Evolutionary conservation across 1,140 invertebrate species (phyloP).

Genomic region (Listronotus oregonensis): DNA sequence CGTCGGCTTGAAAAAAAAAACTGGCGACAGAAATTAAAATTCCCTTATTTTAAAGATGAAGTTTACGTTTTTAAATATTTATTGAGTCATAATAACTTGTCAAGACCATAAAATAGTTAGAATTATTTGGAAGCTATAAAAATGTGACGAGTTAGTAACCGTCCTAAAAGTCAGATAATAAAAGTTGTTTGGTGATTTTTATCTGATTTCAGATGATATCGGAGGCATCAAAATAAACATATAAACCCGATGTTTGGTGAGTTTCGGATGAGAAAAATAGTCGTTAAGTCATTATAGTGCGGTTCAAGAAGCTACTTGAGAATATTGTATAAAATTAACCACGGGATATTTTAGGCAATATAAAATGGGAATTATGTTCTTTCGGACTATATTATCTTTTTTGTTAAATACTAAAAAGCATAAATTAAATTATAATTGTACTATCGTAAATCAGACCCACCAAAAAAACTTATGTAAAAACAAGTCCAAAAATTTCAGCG

Average conservation of each 20-base stretch:
- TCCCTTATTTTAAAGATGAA: conserved; percentile 42
- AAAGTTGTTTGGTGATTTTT: conserved; percentile 10
- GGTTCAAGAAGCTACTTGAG: no score
- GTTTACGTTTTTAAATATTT: conserved; percentile 45
- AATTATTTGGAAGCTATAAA: conserved; percentile 26
- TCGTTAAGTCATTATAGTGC: no score
- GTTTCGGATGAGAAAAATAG: no score
- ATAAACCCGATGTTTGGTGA: background rate
- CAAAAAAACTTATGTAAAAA: no score
- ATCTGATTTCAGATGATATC: conserved; percentile 8
- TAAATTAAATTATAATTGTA: no score
- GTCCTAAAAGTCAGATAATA: conserved; percentile 7
- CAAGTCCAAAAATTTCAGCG: no score
- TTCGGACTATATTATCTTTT: no score
- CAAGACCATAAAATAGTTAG: conserved; percentile 45
- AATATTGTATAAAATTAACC: no score
- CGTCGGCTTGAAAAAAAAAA: background rate
- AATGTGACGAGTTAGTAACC: conserved; percentile 13
- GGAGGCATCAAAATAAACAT: conserved; percentile 11
- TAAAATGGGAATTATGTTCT: no score
- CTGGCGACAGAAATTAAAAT: conserved; percentile 40
- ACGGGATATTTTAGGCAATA: no score
- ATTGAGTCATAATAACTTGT: conserved; percentile 48
- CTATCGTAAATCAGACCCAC: no score
- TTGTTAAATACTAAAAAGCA: no score